Evolutionary conservation across 2,888 invertebrate species (phyloP), one percentile per base, ranked within the genome.

Genomic region (Cryptosula pallasiana): DNA sequence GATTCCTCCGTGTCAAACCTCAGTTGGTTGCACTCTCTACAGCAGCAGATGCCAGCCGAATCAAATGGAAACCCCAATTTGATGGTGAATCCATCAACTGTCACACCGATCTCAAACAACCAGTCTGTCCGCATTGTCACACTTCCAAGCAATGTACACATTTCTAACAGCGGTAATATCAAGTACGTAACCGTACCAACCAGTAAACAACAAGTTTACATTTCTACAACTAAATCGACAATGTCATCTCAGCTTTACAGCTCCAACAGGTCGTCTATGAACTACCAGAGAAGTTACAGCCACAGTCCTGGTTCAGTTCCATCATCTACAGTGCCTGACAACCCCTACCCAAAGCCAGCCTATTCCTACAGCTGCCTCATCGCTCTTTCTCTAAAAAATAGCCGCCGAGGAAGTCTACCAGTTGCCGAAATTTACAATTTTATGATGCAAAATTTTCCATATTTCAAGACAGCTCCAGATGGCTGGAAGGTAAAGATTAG

Each of bases 381-480:
- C 82, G 97, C 97, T 0, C 92, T 98, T 92, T 96, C 98, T 1
- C 87, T 98, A 75, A 97, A 97, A 86, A 98, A 98, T 85, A 95
- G 96, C 75, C 89, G 91, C 78, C 92, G 92, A 72, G 97, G 97
- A 72, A 93, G 94, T 79, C 86, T 98, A 79, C 97, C 97, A 1
- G 98, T 98, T 45, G 95, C 95, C 16, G 98, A 98, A 87, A 98
- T 98, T 78, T 98, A 98, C 86, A 95, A 93, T 84, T 98, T 98
- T 83, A 96, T 98, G 92, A 97, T 95, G 92, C 93, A 95, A 86
- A 95, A 98, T 85, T 98, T 98, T 83, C 98, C 98, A 0, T 98
- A 96, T 85, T 98, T 98, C 85, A 95, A 95, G 87, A 96, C 95
- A 0, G 98, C 98, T 13, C 97, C 96, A 29, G 94, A 92, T 82